Evolutionary conservation across 1,140 invertebrate species (phyloP).

Genomic region (Ostrea edulis): DNA sequence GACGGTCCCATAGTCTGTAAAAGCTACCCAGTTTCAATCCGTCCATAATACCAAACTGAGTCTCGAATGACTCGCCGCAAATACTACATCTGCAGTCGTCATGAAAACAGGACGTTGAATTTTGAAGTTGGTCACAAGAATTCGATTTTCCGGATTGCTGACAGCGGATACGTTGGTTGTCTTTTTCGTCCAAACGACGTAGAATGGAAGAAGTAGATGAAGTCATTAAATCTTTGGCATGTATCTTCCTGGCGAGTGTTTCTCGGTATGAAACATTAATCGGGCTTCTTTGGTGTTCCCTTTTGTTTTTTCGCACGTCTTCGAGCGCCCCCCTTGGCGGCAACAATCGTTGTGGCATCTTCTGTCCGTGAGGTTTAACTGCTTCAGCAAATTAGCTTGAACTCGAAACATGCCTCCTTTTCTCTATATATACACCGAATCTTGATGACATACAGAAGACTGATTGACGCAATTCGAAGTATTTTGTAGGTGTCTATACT

Average conservation of each 20-base stretch:
- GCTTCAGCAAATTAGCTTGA: background rate
- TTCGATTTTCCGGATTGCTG: background rate
- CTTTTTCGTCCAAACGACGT: background rate
- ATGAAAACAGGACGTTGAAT: background rate
- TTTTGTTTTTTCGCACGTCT: background rate
- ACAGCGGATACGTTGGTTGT: background rate
- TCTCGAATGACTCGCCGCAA: background rate
- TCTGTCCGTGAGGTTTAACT: background rate
- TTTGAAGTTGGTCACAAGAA: background rate
- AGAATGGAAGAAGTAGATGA: background rate
- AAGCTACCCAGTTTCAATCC: background rate
- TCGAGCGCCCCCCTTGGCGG: background rate
- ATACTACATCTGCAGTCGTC: background rate
- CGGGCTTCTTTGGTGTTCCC: background rate
- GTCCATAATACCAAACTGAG: constrained; percentile 4
- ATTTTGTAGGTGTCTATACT: constrained; percentile 7
- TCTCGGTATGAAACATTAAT: background rate
- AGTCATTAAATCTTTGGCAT: background rate
- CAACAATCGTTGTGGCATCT: background rate
- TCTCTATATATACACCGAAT: background rate
- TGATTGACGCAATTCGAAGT: background rate
- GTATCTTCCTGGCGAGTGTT: background rate
- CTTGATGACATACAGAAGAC: background rate
- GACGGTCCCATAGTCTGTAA: constrained; percentile 8
- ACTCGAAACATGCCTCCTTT: background rate